phyloP scores from a whole-genome alignment of 2,797 vertebrate species.

The Australoheros facetus region DNA sequence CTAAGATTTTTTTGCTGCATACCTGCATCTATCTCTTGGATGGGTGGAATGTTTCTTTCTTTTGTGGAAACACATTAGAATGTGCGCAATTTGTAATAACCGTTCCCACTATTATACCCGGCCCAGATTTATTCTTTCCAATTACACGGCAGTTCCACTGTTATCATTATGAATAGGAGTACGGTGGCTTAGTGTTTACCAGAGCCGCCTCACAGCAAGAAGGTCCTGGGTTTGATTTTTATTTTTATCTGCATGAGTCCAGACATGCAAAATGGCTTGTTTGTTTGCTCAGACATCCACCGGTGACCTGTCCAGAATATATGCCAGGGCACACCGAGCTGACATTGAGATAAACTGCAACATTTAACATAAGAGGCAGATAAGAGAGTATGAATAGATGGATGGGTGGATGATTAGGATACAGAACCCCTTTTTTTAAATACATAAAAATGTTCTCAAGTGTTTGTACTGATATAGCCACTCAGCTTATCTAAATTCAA shows the following conservation, averaged over 20 bases:
- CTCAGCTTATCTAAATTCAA: not conserved
- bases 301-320: not conserved
- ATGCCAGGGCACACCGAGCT: not conserved
- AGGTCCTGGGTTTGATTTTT: slow-evolving; percentile 1
- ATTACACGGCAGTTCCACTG: not conserved
- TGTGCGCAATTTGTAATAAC: slow-evolving; percentile 8
- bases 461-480: not conserved
- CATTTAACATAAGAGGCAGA: not conserved
- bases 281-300: not conserved
- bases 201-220: not conserved
- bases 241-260: not conserved
- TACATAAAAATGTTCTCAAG: not conserved
- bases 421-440: not conserved
- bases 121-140: slow-evolving; percentile 18
- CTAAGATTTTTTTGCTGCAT: not conserved
- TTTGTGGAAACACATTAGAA: slow-evolving; percentile 14
- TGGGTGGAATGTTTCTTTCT: slow-evolving; percentile 1
- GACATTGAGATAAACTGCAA: not conserved
- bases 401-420: not conserved
- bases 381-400: not conserved
- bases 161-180: not conserved
- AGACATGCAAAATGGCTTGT: not conserved
- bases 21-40: not conserved
- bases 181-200: not conserved
- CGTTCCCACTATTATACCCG: not conserved